Percentiles rank a stretch among this genome's conserved stretches.
These are phyloP conservation scores for Coptodon bakossiorum DNA, from an alignment of 2,113 vertebrate genomes.

Conservation along the genomic window DNA sequence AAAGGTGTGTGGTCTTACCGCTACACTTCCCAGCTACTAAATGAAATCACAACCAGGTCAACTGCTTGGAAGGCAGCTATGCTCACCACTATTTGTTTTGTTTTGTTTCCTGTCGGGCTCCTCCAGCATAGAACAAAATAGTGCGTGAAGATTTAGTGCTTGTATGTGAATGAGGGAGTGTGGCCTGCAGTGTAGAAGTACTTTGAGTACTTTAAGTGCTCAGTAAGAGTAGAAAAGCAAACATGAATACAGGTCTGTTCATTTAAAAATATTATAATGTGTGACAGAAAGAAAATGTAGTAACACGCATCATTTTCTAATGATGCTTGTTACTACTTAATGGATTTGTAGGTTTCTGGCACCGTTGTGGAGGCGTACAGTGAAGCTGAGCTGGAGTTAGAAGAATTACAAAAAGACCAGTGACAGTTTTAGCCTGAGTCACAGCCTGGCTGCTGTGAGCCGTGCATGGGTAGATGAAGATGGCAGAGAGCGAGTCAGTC, in stretches of 20 bases:
- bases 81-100: constrained; percentile 65
- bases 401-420: background rate
- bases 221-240: background rate
- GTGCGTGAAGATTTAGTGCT: too few species aligned
- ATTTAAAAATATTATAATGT: background rate
- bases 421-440: background rate
- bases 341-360: background rate
- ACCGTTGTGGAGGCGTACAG: background rate
- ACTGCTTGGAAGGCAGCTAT: constrained; percentile 80
- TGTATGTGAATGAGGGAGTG: background rate
- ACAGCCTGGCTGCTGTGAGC: background rate
- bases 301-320: background rate
- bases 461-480: background rate
- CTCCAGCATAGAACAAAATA: too few species aligned
- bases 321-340: background rate
- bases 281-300: background rate
- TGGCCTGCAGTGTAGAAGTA: background rate
- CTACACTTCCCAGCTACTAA: too few species aligned
- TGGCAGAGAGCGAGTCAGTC: background rate
- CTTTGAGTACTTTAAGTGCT: background rate
- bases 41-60: constrained; percentile 72
- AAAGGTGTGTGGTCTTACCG: too few species aligned
- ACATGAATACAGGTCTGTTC: background rate
- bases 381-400: background rate
- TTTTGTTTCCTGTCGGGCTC: background rate